Percentiles rank a stretch among this genome's conserved stretches.
Evolutionary conservation across 1,140 invertebrate species (phyloP).

Genomic region (Heliconius nattereri): DNA sequence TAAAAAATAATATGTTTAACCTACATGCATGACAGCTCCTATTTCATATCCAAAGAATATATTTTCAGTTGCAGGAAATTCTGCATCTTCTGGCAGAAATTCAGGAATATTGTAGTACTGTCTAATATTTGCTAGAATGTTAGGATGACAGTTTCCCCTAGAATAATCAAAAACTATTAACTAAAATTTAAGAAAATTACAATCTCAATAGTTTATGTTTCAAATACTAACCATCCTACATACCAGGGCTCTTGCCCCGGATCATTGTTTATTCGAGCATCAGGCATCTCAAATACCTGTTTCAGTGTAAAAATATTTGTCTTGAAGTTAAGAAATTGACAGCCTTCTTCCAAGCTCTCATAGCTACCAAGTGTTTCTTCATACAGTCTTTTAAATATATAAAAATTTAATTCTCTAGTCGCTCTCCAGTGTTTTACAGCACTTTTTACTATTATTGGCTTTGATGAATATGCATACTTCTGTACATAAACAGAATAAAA

Average conservation of each 20-base stretch:
- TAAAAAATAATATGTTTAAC: slow-evolving; percentile 51
- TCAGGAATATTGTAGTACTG: slow-evolving; percentile 91
- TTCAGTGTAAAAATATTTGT: slow-evolving; percentile 89
- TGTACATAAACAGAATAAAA: slow-evolving; percentile 20
- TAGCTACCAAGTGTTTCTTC: slow-evolving; percentile 84
- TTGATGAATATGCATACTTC: slow-evolving; percentile 88
- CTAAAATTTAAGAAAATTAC: background rate
- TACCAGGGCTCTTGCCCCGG: slow-evolving; percentile 90
- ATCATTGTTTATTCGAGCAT: slow-evolving; percentile 83
- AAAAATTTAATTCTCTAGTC: slow-evolving; percentile 85
- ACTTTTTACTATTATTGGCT: slow-evolving; percentile 90
- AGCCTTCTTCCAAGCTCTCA: slow-evolving; percentile 87
- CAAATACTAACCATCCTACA: slow-evolving; percentile 90
- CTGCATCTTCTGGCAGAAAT: slow-evolving; percentile 94
- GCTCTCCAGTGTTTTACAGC: slow-evolving; percentile 91
- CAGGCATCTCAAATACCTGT: slow-evolving; percentile 90
- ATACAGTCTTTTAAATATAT: slow-evolving; percentile 91
- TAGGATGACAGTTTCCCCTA: slow-evolving; percentile 93
- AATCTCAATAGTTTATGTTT: background rate
- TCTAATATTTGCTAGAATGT: slow-evolving; percentile 87
- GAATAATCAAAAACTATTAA: slow-evolving; percentile 14
- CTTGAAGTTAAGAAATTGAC: slow-evolving; percentile 95
- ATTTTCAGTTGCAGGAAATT: slow-evolving; percentile 94
- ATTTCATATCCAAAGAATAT: slow-evolving; percentile 96
- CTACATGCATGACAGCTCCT: slow-evolving; percentile 96